phyloP scores from a whole-genome alignment of 2,113 vertebrate genomes.

The Pseudorectes ferrugineus region DNA sequence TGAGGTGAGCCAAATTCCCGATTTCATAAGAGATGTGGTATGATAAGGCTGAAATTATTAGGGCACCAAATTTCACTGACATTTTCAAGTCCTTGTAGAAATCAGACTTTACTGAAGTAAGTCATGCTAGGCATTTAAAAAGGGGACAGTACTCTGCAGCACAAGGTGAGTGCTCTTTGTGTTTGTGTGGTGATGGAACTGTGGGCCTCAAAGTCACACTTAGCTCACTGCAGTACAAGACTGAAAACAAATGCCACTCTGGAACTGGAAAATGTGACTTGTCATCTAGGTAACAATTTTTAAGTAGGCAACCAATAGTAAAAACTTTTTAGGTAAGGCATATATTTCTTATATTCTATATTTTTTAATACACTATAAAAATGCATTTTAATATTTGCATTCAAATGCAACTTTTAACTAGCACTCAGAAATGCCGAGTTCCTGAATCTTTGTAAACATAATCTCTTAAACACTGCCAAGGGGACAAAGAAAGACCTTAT shows the following conservation, averaged over 20 bases:
- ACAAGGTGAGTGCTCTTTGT: rapidly evolving
- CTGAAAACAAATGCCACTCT: neutral
- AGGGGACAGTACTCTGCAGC: neutral
- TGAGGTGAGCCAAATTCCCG: neutral
- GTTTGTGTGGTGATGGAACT: neutral
- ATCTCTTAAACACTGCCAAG: neutral
- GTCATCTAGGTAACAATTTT: neutral
- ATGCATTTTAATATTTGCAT: neutral
- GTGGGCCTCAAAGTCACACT: neutral
- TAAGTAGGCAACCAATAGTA: neutral
- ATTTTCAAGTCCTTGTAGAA: neutral
- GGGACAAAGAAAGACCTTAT: neutral
- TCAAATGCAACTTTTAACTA: neutral
- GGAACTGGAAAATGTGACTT: neutral
- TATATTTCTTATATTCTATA: neutral
- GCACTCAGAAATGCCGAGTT: neutral
- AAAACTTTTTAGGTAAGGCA: neutral
- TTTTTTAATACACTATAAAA: neutral
- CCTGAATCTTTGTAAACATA: neutral
- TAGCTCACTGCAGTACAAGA: too few relatives aligned
- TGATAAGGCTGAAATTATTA: neutral
- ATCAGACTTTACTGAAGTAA: neutral
- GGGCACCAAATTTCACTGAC: neutral
- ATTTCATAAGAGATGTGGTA: rapidly evolving
- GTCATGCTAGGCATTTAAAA: neutral